Conservation (phyloP, 1,140 invertebrate genomes). For the Bombus turneri region DNA sequence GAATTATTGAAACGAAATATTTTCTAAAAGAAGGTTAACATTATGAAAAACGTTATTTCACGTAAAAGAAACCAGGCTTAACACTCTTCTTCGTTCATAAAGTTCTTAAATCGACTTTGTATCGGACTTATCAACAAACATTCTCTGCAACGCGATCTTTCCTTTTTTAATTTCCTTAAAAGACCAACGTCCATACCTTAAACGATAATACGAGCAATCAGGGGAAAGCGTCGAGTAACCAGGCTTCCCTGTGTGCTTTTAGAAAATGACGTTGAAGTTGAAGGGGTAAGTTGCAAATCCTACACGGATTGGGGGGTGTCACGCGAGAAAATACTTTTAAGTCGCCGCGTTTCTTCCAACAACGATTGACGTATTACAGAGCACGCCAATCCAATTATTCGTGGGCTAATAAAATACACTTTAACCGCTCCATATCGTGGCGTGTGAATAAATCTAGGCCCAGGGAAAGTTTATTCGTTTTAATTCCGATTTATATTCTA, state of each 20-base stretch:
- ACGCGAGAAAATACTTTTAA: constrained; percentile 26
- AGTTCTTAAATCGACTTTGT: not conserved
- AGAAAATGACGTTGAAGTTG: not conserved
- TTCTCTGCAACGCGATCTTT: no score
- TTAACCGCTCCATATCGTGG: not conserved
- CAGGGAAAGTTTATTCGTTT: not conserved
- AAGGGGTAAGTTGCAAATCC: not conserved
- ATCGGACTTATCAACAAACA: no score
- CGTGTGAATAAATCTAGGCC: not conserved
- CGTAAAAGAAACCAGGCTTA: not conserved
- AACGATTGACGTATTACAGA: not conserved
- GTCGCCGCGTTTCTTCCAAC: not conserved
- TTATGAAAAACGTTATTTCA: not conserved
- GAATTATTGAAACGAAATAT: not conserved
- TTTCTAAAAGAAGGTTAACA: not conserved
- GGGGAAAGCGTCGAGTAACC: not conserved
- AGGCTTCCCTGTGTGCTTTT: not conserved
- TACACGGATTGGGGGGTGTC: not conserved
- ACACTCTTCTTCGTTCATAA: not conserved
- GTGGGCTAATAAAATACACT: not conserved
- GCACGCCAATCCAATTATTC: constrained; percentile 14
- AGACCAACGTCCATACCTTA: not conserved
- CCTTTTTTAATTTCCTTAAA: constrained; percentile 4
- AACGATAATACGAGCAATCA: constrained; percentile 7
- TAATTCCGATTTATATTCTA: not conserved